Conservation (phyloP, 2,797 vertebrate species). For the Toxotes lorentzi region DNA sequence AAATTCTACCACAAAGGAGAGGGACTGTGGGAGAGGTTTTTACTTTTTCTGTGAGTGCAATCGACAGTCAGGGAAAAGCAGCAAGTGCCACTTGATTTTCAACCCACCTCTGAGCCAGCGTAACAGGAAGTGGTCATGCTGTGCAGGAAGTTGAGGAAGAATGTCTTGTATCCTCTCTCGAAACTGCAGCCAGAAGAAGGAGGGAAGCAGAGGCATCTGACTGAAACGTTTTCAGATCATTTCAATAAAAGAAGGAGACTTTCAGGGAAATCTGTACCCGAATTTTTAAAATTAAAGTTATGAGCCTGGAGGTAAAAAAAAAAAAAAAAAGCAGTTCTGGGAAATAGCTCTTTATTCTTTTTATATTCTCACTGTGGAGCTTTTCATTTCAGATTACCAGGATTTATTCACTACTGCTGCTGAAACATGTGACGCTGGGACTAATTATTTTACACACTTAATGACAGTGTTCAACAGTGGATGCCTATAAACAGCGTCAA, state of each 20-base stretch:
- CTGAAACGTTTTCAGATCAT: not conserved
- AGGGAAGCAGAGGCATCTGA: not conserved
- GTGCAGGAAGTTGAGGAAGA: conserved; percentile 88
- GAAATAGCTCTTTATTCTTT: not conserved
- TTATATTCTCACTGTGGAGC: not conserved
- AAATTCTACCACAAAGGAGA: not conserved
- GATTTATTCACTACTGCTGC: not conserved
- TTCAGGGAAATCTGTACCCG: not conserved
- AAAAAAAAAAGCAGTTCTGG: not conserved
- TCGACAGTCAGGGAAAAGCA: not conserved
- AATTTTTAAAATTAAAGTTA: not conserved
- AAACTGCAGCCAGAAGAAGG: conserved; percentile 82
- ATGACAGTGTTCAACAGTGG: not conserved
- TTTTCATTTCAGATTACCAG: not conserved
- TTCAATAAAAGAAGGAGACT: not conserved
- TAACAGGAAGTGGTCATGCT: conserved; percentile 93
- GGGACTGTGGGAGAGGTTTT: not conserved
- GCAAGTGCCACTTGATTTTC: not conserved
- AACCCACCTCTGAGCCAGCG: conserved; percentile 95
- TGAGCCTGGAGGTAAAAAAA: not conserved
- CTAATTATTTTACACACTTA: conserved; percentile 26
- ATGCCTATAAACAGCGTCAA: not conserved
- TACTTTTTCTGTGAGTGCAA: not conserved
- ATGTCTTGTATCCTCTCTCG: conserved; percentile 90
- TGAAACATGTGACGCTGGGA: conserved; percentile 36